phyloP scores from a whole-genome alignment of 2,888 invertebrate species.

The Nezara viridula region DNA sequence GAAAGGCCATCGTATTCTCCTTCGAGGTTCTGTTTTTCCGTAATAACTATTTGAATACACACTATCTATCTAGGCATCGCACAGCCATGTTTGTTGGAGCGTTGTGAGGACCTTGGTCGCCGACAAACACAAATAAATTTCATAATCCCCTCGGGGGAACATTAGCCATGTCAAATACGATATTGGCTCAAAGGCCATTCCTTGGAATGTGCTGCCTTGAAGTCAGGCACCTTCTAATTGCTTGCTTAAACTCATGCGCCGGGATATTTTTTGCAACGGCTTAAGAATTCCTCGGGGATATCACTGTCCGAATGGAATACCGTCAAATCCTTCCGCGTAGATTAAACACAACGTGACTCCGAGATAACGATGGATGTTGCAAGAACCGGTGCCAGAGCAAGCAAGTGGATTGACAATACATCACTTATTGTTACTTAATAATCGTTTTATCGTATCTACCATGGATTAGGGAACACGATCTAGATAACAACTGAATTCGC shows the following conservation, averaged over 20 bases:
- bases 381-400: not conserved
- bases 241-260: not conserved
- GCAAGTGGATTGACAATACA: not conserved
- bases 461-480: no score
- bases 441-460: no score
- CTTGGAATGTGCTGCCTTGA: not conserved
- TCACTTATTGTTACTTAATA: not conserved
- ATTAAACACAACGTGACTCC: conserved; percentile 6
- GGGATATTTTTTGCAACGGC: not conserved
- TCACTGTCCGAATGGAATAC: not conserved
- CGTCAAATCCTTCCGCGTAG: not conserved
- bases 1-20: not conserved
- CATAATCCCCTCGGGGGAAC: not conserved
- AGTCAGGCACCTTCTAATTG: not conserved
- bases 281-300: not conserved
- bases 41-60: not conserved
- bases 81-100: not conserved
- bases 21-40: not conserved
- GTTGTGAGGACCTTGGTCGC: not conserved
- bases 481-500: no score
- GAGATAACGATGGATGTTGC: not conserved
- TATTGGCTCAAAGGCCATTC: conserved; percentile 10
- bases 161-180: conserved; percentile 18
- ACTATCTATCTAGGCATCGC: not conserved
- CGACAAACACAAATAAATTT: not conserved